Evolutionary conservation across 2,888 invertebrate genomes (phyloP).

Genomic region (Aphodius sticticus): DNA sequence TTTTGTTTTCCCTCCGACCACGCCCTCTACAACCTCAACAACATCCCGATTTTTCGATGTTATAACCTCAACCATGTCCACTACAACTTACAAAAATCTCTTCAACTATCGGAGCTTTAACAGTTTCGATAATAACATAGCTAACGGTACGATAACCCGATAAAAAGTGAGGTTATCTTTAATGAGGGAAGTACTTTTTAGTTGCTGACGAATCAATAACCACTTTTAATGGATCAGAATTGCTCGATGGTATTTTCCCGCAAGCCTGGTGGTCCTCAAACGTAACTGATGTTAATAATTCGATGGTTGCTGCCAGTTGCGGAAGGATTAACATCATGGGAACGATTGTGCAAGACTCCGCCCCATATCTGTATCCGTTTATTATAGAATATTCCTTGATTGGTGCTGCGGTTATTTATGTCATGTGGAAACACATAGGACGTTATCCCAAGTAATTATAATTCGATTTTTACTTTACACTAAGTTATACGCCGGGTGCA

Average conservation of each 20-base stretch:
- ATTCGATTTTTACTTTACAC: too few species aligned
- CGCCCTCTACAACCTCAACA: constrained; percentile 49
- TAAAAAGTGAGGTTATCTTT: background rate
- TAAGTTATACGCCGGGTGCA: too few species aligned
- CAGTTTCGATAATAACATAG: constrained; percentile 54
- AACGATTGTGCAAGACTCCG: constrained; percentile 89
- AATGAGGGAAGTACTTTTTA: constrained; percentile 26
- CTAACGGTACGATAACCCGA: constrained; percentile 50
- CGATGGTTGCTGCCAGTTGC: constrained; percentile 67
- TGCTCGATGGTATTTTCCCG: constrained; percentile 53
- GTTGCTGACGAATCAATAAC: constrained; percentile 41
- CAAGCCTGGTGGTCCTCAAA: constrained; percentile 49
- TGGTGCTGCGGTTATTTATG: constrained; percentile 93
- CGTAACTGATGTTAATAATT: constrained; percentile 38
- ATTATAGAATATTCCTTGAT: constrained; percentile 96
- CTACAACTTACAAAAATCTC: constrained; percentile 51
- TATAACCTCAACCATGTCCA: constrained; percentile 44
- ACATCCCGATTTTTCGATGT: constrained; percentile 56
- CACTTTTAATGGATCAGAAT: constrained; percentile 43
- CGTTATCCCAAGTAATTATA: constrained; percentile 77
- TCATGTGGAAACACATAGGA: constrained; percentile 96
- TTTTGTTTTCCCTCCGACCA: constrained; percentile 52
- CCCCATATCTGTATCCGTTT: constrained; percentile 95
- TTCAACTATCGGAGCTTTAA: constrained; percentile 59
- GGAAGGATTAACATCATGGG: constrained; percentile 91